Evolutionary conservation across 64 coral and sea anemone genomes (phyloP).

Genomic region (Actinia equina): DNA sequence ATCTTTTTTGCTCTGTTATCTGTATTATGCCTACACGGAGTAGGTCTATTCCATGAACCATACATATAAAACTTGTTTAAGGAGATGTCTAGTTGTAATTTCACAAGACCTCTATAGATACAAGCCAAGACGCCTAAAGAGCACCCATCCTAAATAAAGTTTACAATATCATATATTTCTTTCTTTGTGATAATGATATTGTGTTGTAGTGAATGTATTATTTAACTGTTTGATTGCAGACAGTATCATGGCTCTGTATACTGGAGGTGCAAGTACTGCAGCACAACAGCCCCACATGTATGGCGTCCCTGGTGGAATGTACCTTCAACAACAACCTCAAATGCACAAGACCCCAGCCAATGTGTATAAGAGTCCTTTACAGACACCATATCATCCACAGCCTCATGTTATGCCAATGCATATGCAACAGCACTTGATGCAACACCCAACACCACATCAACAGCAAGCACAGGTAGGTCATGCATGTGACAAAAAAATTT

Average conservation of each 20-base stretch:
- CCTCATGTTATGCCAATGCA: slow-evolving; percentile 12
- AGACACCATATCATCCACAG: not conserved
- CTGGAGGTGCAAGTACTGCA: not conserved
- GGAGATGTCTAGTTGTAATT: too few relatives aligned
- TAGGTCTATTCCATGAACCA: too few relatives aligned
- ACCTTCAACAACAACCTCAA: slow-evolving; percentile 53
- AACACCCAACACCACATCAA: slow-evolving; percentile 46
- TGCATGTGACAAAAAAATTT: too few relatives aligned
- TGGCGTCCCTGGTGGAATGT: slow-evolving; percentile 61
- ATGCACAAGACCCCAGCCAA: not conserved
- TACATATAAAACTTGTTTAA: too few relatives aligned
- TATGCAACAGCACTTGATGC: slow-evolving; percentile 40
- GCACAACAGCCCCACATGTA: slow-evolving; percentile 52
- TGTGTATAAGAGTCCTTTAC: slow-evolving; percentile 19
- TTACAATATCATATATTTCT: too few relatives aligned
- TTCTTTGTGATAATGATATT: not conserved
- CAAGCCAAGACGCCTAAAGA: too few relatives aligned
- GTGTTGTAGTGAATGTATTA: not conserved
- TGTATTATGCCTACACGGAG: too few relatives aligned
- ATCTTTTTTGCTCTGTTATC: too few relatives aligned
- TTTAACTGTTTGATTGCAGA: slow-evolving; percentile 20
- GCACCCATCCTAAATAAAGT: too few relatives aligned
- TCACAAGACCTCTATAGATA: too few relatives aligned
- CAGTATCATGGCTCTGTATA: slow-evolving; percentile 63
- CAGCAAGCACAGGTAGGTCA: slow-evolving; percentile 37